These are phyloP conservation scores for Cebus imitator DNA, from an alignment of 2,113 vertebrate species.

Conservation along the genomic window DNA sequence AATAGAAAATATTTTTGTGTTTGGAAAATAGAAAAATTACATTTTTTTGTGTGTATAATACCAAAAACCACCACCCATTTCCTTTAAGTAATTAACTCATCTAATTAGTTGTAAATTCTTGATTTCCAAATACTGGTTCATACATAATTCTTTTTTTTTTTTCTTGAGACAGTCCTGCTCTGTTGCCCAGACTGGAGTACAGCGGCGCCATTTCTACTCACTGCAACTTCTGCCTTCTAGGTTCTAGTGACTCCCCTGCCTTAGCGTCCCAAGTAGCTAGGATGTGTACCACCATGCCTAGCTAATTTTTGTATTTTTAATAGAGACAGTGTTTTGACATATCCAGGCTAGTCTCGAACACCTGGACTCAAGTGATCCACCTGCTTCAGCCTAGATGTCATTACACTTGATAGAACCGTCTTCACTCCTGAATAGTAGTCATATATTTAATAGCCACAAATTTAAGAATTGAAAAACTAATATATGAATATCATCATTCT, in stretches of 20 bases:
- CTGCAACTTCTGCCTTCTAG: too few relatives aligned
- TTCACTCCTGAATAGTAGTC: background rate
- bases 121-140: background rate
- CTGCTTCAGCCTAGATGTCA: background rate
- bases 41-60: slow-evolving; percentile 5
- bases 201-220: too few relatives aligned
- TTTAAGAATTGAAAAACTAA: background rate
- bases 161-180: too few relatives aligned
- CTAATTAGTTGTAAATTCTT: background rate
- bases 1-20: background rate
- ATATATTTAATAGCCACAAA: background rate
- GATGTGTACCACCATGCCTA: too few relatives aligned
- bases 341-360: too few relatives aligned
- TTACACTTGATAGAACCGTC: background rate
- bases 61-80: background rate
- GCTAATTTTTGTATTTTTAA: too few relatives aligned
- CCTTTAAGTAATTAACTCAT: background rate
- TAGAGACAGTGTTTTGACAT: too few relatives aligned
- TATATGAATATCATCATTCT: background rate
- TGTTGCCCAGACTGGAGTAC: too few relatives aligned
- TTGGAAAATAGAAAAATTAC: slow-evolving; percentile 37
- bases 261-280: too few relatives aligned
- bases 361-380: too few relatives aligned
- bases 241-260: too few relatives aligned
- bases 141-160: background rate